A percentile compares a stretch with the other conserved stretches of the same genome.
Evolutionary conservation across 2,888 invertebrate genomes (phyloP).

Genomic region (Drosophila borborema): DNA sequence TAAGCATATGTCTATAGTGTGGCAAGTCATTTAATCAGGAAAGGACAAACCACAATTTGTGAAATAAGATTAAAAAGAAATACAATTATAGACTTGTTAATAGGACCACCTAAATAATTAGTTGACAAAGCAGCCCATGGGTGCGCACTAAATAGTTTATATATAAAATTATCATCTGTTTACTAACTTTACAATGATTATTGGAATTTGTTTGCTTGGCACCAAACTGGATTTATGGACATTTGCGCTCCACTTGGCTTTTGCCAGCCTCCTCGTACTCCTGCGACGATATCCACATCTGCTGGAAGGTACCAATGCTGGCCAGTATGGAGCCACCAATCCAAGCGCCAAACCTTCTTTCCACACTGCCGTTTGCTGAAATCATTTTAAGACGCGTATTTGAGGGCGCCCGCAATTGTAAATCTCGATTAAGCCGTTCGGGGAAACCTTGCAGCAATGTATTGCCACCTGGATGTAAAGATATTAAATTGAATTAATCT

Average conservation of each 20-base stretch:
- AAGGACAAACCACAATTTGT: neutral
- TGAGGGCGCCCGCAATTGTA: constrained; percentile 94
- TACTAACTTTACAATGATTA: constrained; percentile 57
- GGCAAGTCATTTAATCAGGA: neutral
- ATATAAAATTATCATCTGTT: constrained; percentile 41
- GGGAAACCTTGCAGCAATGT: constrained; percentile 96
- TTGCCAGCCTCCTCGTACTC: constrained; percentile 99
- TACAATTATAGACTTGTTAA: constrained; percentile 16
- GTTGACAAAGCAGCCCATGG: constrained; percentile 18
- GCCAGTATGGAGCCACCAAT: constrained; percentile 99
- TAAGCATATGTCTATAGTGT: neutral
- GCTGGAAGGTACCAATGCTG: constrained; percentile 99
- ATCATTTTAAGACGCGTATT: constrained; percentile 97
- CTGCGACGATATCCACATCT: constrained; percentile 99
- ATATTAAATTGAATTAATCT: neutral
- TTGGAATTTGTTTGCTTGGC: constrained; percentile 32
- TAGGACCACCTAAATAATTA: neutral
- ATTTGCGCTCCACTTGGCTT: constrained; percentile 98
- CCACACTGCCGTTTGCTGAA: constrained; percentile 95
- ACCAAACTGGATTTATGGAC: constrained; percentile 87
- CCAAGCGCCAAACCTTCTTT: constrained; percentile 98
- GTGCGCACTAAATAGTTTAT: constrained; percentile 45
- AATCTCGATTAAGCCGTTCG: constrained; percentile 95
- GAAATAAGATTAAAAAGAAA: constrained; percentile 13
- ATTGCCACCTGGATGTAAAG: constrained; percentile 88